Evolutionary conservation across 2,113 vertebrate genomes (phyloP), one percentile per base, ranked within the genome.

Genomic region (Silurus glanis): DNA sequence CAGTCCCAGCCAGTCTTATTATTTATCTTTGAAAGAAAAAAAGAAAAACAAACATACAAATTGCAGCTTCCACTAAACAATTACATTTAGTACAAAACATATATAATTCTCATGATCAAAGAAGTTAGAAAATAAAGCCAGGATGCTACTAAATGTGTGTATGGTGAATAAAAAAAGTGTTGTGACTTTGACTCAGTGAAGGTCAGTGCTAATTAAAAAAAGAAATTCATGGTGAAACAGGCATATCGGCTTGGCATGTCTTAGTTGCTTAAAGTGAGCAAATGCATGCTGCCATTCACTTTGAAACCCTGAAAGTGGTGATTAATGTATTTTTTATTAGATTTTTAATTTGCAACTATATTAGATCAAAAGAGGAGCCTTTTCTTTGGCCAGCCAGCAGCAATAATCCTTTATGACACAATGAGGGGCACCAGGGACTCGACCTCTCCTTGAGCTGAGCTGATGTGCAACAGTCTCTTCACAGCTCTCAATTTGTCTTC

Each of bases 381-480:
- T 93, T 94, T 94, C 90, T 91, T 87, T 91, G 86, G 85, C 87
- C 86, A 89, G 88, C 85, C 81, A 85, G 88, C 83, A 83, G 92
- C 91, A 93, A 90, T 94, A 94, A 94, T 94, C 92, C 93, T 96
- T 92, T 90, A 91, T 93, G 95, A 94, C 85, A 91, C 91, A 94
- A 91, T 86, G 25, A 89, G 91, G 87, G 72, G 2, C 92, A 93
- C 91, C 89, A 92, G 92, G 93, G 92, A 94, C 92, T 71, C 89
- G 91, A 92, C 90, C 90, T 93, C 89, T 79, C 76, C 82, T 84
- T 72, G 81, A 84, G 16, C 7, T 56, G 88, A 91, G 74, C 82
- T 66, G 55, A 85, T 56, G 28, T 56, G 9, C 16, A 61, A 85
- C 53, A 25, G 83, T 72, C 71, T 55, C 72, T 79, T 82, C 67